Evolutionary conservation across 1,140 invertebrate genomes (phyloP).

Genomic region (Zophobas morio): DNA sequence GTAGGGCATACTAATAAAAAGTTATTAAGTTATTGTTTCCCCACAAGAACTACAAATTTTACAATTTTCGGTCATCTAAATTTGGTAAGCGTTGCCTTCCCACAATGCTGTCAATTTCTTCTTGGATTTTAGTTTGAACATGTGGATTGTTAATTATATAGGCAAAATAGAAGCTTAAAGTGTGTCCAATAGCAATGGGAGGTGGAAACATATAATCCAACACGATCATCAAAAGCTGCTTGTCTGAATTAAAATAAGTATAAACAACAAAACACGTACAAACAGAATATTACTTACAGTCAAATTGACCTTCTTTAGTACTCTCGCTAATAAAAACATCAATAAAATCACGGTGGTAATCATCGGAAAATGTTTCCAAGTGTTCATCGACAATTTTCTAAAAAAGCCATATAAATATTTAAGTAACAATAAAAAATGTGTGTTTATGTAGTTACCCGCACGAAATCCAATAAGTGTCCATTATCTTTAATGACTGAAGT

Average conservation of each 20-base stretch:
- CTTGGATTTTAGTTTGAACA: constrained; percentile 72
- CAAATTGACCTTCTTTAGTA: constrained; percentile 33
- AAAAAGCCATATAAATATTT: background rate
- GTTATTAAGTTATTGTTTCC: background rate
- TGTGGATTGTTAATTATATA: constrained; percentile 73
- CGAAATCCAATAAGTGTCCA: constrained; percentile 18
- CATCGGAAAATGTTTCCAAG: constrained; percentile 37
- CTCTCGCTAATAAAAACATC: constrained; percentile 50
- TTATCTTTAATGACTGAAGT: constrained; percentile 48
- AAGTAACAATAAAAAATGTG: background rate
- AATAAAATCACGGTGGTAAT: constrained; percentile 49
- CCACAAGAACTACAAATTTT: constrained; percentile 14
- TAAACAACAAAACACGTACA: constrained; percentile 44
- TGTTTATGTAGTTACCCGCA: constrained; percentile 15
- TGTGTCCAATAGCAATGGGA: constrained; percentile 75
- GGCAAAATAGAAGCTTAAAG: constrained; percentile 73
- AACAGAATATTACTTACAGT: background rate
- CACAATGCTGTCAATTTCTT: constrained; percentile 74
- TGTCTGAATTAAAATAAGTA: constrained; percentile 66
- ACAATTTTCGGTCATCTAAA: constrained; percentile 68
- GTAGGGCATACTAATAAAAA: constrained; percentile 67
- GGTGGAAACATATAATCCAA: constrained; percentile 77
- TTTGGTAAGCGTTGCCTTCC: constrained; percentile 67
- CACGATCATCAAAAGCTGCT: constrained; percentile 67
- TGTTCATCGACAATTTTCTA: constrained; percentile 48